Evolutionary conservation across 1,140 invertebrate genomes (phyloP).

Genomic region (Penaeus indicus): DNA sequence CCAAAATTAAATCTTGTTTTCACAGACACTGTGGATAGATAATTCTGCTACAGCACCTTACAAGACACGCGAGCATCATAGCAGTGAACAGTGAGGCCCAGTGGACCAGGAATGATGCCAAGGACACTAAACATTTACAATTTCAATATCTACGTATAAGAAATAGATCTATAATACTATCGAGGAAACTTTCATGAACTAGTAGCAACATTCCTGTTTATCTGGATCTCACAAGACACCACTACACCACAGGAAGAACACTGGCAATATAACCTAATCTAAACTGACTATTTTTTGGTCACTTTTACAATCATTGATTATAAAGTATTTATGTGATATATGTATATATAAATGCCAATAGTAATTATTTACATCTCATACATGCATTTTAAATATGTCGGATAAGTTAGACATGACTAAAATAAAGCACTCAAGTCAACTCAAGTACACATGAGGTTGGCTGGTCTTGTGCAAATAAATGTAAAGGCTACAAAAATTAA

Average conservation of each 20-base stretch:
- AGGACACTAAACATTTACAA: too few species aligned
- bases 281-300: conserved; percentile 57
- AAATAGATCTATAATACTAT: too few species aligned
- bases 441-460: conserved; percentile 31
- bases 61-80: conserved; percentile 53
- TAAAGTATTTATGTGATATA: conserved; percentile 38
- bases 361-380: conserved; percentile 58
- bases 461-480: conserved; percentile 38
- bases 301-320: conserved; percentile 21
- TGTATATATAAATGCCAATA: conserved; percentile 54
- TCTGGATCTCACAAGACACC: conserved; percentile 46
- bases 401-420: conserved; percentile 42
- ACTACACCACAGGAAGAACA: conserved; percentile 55
- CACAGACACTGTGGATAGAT: conserved; percentile 37
- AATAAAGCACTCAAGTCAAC: conserved; percentile 46
- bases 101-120: too few species aligned
- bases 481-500: not conserved
- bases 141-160: too few species aligned
- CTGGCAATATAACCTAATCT: conserved; percentile 62
- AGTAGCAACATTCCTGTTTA: not conserved
- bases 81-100: not conserved
- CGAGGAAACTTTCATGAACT: too few species aligned
- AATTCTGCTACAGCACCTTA: conserved; percentile 51
- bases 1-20: conserved; percentile 22
- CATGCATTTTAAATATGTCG: conserved; percentile 55